Conservation (phyloP, 2,797 vertebrate species). For the Liparis tanakae region DNA sequence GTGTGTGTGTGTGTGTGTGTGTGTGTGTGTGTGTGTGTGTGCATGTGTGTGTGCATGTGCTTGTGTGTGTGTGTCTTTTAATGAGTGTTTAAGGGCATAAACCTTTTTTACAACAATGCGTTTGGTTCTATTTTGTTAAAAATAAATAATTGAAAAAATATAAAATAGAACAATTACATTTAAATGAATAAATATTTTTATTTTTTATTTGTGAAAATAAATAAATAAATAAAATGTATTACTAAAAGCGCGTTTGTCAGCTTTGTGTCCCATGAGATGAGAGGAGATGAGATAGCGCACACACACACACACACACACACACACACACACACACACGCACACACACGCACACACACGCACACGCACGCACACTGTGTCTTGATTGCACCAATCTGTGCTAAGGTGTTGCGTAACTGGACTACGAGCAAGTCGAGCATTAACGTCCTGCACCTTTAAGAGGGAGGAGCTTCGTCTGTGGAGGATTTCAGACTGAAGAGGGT, state of each 20-base stretch:
- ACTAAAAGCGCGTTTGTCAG: not conserved
- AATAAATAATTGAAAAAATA: too few species aligned
- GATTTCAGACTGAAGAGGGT: too few species aligned
- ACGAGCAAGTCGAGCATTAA: not conserved
- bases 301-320: constrained; percentile 5
- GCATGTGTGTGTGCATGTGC: not conserved
- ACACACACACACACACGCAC: too few species aligned
- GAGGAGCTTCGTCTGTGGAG: not conserved
- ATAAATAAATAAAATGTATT: too few species aligned
- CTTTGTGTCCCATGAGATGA: constrained; percentile 17
- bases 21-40: constrained; percentile 21
- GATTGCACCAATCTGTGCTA: not conserved
- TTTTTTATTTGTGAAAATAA: too few species aligned
- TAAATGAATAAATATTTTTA: too few species aligned
- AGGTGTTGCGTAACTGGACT: not conserved
- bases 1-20: not conserved
- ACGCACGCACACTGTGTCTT: not conserved
- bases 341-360: too few species aligned
- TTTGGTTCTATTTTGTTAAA: not conserved
- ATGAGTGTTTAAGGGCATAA: constrained; percentile 38
- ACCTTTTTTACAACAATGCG: constrained; percentile 6
- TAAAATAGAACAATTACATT: too few species aligned
- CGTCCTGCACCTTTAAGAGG: not conserved
- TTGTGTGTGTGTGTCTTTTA: too few species aligned
- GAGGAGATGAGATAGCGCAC: too few species aligned